These are phyloP conservation scores for Lordiphosa stackelbergi DNA, from an alignment of 1,140 invertebrate genomes.

Conservation along the genomic window DNA sequence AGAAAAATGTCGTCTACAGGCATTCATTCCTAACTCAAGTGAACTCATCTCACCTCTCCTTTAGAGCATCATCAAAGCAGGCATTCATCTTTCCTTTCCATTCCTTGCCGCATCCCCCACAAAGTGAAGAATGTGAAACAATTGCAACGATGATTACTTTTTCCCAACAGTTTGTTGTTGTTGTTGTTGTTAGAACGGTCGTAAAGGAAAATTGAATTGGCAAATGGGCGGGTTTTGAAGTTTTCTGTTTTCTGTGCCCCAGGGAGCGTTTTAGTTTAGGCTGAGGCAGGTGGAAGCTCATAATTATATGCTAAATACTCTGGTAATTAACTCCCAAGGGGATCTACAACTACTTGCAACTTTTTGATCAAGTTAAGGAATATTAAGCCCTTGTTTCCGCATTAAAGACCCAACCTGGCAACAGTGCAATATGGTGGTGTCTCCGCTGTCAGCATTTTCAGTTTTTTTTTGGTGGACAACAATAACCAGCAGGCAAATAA, in stretches of 20 bases:
- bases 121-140: constrained; percentile 71
- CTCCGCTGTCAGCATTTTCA: constrained; percentile 5
- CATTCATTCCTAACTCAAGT: constrained; percentile 27
- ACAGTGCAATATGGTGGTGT: constrained; percentile 47
- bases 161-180: constrained; percentile 45
- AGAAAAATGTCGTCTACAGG: constrained; percentile 63
- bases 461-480: constrained; percentile 47
- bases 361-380: constrained; percentile 47
- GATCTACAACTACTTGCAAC: constrained; percentile 23
- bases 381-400: constrained; percentile 5
- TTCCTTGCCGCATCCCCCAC: constrained; percentile 10
- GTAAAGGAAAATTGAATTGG: constrained; percentile 71
- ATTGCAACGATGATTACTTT: constrained; percentile 75
- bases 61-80: constrained; percentile 60
- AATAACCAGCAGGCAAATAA: constrained; percentile 61
- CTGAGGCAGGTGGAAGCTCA: constrained; percentile 34
- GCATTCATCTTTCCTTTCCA: constrained; percentile 53
- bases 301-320: constrained; percentile 73
- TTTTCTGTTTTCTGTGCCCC: constrained; percentile 3
- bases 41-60: constrained; percentile 22
- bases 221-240: constrained; percentile 40
- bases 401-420: constrained; percentile 25
- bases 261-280: constrained; percentile 23
- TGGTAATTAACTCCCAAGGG: constrained; percentile 63
- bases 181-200: constrained; percentile 39